Evolutionary conservation across 2,888 invertebrate species (phyloP).

Genomic region (Himalopsyche japonica): DNA sequence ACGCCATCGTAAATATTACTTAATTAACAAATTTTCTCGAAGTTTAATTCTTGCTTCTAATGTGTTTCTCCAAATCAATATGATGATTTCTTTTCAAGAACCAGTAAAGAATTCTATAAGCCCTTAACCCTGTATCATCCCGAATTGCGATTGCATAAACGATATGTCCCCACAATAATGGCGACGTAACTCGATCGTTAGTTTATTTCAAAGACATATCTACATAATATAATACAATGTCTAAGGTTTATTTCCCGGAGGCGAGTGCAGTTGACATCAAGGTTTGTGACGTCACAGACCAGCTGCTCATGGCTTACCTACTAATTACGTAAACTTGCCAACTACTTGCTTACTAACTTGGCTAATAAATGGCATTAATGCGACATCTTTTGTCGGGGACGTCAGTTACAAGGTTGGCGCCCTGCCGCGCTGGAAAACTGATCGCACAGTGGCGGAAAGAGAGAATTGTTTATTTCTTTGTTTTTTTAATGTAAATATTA

Average conservation of each 20-base stretch:
- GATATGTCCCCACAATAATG: neutral
- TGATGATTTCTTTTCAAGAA: no score
- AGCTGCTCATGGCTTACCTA: neutral
- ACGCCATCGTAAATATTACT: no score
- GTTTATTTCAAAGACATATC: neutral
- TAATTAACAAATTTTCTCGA: no score
- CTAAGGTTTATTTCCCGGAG: neutral
- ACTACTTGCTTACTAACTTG: neutral
- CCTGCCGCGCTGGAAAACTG: neutral
- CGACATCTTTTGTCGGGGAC: slow-evolving; percentile 38
- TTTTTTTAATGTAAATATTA: no score
- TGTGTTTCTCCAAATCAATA: no score
- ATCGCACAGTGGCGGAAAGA: neutral
- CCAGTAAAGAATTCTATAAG: no score
- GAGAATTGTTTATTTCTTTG: neutral
- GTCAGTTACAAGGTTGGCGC: slow-evolving; percentile 27
- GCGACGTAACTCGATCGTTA: neutral
- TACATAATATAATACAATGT: neutral
- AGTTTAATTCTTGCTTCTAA: no score
- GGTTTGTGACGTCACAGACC: neutral
- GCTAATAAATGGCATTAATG: slow-evolving; percentile 38
- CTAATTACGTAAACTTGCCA: slow-evolving; percentile 32
- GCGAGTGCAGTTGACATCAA: neutral
- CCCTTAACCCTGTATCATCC: no score
- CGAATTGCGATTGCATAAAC: neutral